These are phyloP conservation scores for Thalpophila matura DNA, from an alignment of 2,888 invertebrate species.

Conservation along the genomic window DNA sequence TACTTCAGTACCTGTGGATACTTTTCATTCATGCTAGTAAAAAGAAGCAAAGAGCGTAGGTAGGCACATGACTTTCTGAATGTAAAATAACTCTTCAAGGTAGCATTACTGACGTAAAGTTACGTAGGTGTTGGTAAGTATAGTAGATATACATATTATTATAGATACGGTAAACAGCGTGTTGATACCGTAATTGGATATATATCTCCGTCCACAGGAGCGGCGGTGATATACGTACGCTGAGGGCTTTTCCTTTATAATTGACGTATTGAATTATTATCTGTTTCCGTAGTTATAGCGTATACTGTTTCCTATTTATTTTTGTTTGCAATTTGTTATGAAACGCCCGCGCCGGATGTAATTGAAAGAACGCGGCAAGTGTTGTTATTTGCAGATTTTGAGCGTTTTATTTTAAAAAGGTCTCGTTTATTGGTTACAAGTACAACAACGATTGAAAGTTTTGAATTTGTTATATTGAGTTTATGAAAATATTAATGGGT, in stretches of 20 bases:
- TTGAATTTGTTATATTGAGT: too few species aligned
- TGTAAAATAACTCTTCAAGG: constrained; percentile 9
- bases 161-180: background rate
- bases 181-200: constrained; percentile 41
- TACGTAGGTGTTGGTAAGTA: constrained; percentile 16
- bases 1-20: too few species aligned
- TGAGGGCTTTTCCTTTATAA: constrained; percentile 53
- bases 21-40: too few species aligned
- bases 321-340: constrained; percentile 27
- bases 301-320: constrained; percentile 37
- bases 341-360: constrained; percentile 24
- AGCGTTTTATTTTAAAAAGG: constrained; percentile 12
- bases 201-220: constrained; percentile 47
- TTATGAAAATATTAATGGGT: too few species aligned
- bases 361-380: constrained; percentile 12
- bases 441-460: too few species aligned
- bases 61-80: background rate
- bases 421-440: too few species aligned
- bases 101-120: background rate
- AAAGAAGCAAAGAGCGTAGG: background rate
- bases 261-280: constrained; percentile 45
- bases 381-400: background rate
- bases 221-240: constrained; percentile 34
- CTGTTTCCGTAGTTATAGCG: constrained; percentile 36
- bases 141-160: background rate